Conservation (phyloP, 2,797 vertebrate genomes). For the Rhinella marina region DNA sequence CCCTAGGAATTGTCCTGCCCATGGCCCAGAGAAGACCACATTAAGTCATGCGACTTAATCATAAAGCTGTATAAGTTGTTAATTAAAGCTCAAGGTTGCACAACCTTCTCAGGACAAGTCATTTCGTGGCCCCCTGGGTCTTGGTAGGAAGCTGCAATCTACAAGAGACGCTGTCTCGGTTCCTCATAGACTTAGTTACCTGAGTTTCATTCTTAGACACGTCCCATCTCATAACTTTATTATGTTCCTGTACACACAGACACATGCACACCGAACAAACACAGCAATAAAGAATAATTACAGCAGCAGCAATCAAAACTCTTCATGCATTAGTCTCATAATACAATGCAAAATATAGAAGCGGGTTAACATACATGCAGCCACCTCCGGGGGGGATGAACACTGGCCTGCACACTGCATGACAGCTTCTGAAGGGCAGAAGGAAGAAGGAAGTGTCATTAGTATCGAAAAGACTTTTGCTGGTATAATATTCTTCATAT, state of each 20-base stretch:
- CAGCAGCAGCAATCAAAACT: not conserved
- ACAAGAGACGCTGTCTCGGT: constrained; percentile 2
- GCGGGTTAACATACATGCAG: constrained; percentile 61
- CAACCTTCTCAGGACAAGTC: not conserved
- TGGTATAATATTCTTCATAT: constrained; percentile 40
- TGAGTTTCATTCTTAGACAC: constrained; percentile 4
- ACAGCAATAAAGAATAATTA: not conserved
- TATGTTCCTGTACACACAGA: not conserved
- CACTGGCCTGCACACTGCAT: constrained; percentile 62
- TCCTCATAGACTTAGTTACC: not conserved
- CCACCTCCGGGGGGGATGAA: constrained; percentile 59
- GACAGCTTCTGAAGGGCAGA: constrained; percentile 62
- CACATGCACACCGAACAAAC: constrained; percentile 19
- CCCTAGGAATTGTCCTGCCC: not conserved
- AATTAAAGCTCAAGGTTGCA: not conserved
- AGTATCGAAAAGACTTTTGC: constrained; percentile 45
- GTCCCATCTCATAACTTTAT: not conserved
- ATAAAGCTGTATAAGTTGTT: not conserved
- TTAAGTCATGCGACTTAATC: not conserved
- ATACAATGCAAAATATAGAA: constrained; percentile 52
- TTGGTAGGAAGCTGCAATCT: not conserved
- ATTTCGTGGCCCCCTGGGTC: constrained; percentile 16
- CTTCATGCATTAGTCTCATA: constrained; percentile 40
- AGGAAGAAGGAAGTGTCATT: constrained; percentile 59
- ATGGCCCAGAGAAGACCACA: not conserved